phyloP scores from a whole-genome alignment of 2,797 vertebrate species.

The Pseudochirops cupreus region DNA sequence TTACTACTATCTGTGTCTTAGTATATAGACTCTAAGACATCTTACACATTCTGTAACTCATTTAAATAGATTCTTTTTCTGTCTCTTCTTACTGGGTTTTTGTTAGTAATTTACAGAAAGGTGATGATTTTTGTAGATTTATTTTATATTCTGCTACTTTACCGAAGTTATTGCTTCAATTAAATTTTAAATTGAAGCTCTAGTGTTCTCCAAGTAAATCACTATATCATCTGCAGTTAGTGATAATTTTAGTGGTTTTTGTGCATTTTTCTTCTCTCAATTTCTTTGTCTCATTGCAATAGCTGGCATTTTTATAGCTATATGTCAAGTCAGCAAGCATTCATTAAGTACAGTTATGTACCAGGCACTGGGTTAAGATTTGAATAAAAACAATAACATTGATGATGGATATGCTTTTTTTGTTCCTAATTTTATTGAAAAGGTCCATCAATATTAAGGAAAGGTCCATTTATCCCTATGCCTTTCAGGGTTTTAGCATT shows the following conservation, averaged over 20 bases:
- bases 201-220: not conserved
- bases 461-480: not conserved
- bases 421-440: not conserved
- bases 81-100: not conserved
- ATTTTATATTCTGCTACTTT: not conserved
- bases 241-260: not conserved
- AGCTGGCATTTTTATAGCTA: not conserved
- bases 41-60: not conserved
- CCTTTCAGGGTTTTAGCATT: not conserved
- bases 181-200: not conserved
- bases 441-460: not conserved
- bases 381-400: not conserved
- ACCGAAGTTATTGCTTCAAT: not conserved
- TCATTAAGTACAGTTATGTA: not conserved
- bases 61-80: not conserved
- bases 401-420: not conserved
- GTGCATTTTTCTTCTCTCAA: not conserved
- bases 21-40: not conserved
- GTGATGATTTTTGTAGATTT: not conserved
- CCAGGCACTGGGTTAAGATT: not conserved
- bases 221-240: not conserved
- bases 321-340: not conserved
- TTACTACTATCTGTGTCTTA: not conserved
- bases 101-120: not conserved
- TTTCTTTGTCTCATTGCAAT: not conserved